Evolutionary conservation across 2,888 invertebrate genomes (phyloP).

Genomic region (Drosophila phalerata): DNA sequence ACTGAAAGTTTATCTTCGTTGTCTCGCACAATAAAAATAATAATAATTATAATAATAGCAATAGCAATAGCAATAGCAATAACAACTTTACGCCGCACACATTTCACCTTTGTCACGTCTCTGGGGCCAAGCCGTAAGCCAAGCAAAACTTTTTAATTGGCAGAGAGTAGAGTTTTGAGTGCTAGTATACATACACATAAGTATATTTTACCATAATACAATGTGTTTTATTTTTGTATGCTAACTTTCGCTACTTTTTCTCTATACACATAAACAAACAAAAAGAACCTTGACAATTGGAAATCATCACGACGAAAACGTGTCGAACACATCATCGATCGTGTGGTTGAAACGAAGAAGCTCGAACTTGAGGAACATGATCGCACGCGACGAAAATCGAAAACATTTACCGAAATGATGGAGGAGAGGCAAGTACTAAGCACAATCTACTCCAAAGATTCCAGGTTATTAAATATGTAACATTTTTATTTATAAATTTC

Average conservation of each 20-base stretch:
- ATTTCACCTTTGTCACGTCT: slow-evolving; percentile 72
- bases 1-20: slow-evolving; percentile 32
- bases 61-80: slow-evolving; percentile 30
- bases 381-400: slow-evolving; percentile 91
- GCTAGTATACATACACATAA: neutral
- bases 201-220: slow-evolving; percentile 23
- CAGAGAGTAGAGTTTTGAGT: slow-evolving; percentile 16
- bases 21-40: slow-evolving; percentile 15
- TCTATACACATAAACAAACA: slow-evolving; percentile 28
- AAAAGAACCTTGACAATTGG: slow-evolving; percentile 96
- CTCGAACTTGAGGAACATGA: slow-evolving; percentile 92
- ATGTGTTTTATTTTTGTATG: slow-evolving; percentile 49
- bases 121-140: slow-evolving; percentile 35
- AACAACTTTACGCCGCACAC: slow-evolving; percentile 40
- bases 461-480: neutral
- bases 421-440: slow-evolving; percentile 90
- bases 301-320: slow-evolving; percentile 96
- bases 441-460: neutral
- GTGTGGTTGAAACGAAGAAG: slow-evolving; percentile 95
- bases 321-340: slow-evolving; percentile 95
- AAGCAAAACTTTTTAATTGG: slow-evolving; percentile 71
- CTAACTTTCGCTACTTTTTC: slow-evolving; percentile 71
- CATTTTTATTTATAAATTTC: neutral
- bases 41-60: slow-evolving; percentile 19
- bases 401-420: slow-evolving; percentile 98